Evolutionary conservation across 2,113 vertebrate species (phyloP), one percentile per base, ranked within the genome.

Genomic region (Plectropomus leopardus): DNA sequence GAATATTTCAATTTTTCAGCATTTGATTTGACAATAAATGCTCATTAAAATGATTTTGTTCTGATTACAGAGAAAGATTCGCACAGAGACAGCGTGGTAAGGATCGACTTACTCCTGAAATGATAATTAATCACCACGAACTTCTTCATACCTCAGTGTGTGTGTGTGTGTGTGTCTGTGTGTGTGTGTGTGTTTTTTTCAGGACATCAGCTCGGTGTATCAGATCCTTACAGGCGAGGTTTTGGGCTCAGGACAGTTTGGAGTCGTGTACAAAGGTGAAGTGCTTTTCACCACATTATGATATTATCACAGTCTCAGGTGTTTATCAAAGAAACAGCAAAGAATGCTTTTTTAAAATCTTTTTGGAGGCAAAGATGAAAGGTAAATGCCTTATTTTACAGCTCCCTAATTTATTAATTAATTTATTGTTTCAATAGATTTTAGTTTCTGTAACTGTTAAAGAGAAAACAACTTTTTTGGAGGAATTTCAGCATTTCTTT

Each of bases 231-330:
- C 96, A 0, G 96, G 97, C 0, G 96, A 97, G 58, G 93, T 97
- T 32, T 78, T 97, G 61, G 96, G 96, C n/a, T 96, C 96, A 0
- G 96, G 96, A n/a, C 96, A 97, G 91, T 97, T 97, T 68, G 96
- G 96, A 21, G 95, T 97, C 3, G 96, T 97, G 15, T 97, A 96
- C 40, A 93, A 94, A 91, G 96, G 96, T 96, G 78, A 87, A 61
- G 11, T 21, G 8, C 1, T 16, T 15, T 2, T 11, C 7, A 36
- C 7, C 34, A 36, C 7, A 7, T 36, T 11, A n/a, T n/a, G n/a
- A n/a, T n/a, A n/a, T n/a, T n/a, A n/a, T n/a, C n/a, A n/a, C n/a
- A n/a, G n/a, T n/a, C n/a, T n/a, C n/a, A n/a, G n/a, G n/a, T n/a
- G n/a, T n/a, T n/a, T n/a, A n/a, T n/a, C n/a, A n/a, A n/a, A n/a